phyloP scores from a whole-genome alignment of 2,888 invertebrate species.

The Cetonia aurata region DNA sequence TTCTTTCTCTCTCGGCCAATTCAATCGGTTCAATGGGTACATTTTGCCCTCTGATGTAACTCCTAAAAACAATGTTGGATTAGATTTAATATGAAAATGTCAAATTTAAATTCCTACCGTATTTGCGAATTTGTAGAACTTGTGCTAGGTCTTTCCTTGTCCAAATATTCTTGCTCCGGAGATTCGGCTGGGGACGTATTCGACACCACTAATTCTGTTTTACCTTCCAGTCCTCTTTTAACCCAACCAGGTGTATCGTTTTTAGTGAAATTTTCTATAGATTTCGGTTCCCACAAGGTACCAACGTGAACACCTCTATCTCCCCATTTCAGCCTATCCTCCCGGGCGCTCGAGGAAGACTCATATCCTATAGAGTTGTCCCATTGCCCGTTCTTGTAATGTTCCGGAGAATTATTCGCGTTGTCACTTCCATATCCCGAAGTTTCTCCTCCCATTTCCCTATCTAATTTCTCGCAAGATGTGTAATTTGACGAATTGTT shows the following conservation, averaged over 20 bases:
- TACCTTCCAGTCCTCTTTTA: constrained; percentile 68
- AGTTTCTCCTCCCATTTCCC: constrained; percentile 77
- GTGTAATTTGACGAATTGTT: constrained; percentile 57
- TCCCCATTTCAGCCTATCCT: constrained; percentile 81
- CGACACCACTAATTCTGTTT: constrained; percentile 67
- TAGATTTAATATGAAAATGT: constrained; percentile 3
- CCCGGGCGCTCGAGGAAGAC: constrained; percentile 66
- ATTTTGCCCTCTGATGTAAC: constrained; percentile 88
- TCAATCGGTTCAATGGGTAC: constrained; percentile 84
- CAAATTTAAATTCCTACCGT: constrained; percentile 51
- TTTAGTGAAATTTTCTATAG: constrained; percentile 51
- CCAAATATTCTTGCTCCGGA: constrained; percentile 63
- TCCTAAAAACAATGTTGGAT: constrained; percentile 63
- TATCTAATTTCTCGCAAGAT: constrained; percentile 65
- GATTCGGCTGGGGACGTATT: constrained; percentile 65
- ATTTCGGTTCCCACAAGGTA: constrained; percentile 75
- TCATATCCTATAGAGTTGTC: constrained; percentile 60
- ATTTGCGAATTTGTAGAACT: constrained; percentile 59
- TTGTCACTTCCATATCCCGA: constrained; percentile 89
- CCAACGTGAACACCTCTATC: constrained; percentile 78
- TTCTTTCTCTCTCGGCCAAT: constrained; percentile 84
- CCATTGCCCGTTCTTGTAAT: constrained; percentile 53
- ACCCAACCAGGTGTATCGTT: constrained; percentile 69
- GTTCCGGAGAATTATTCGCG: constrained; percentile 67
- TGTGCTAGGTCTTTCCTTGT: constrained; percentile 63